phyloP scores from a whole-genome alignment of 2,888 invertebrate genomes.

The Chymomyza procnemis region DNA sequence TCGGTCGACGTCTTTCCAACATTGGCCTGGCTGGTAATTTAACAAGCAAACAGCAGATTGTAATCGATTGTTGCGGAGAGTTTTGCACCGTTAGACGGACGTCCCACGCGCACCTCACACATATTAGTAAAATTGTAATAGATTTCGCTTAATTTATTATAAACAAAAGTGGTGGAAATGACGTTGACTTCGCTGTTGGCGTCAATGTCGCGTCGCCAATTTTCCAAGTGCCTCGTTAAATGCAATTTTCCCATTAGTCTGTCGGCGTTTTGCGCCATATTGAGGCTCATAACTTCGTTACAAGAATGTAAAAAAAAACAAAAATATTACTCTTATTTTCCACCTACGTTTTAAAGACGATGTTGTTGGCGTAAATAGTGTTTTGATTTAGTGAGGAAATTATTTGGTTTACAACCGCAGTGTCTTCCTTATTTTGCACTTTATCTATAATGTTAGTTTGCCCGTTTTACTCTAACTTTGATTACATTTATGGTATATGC shows the following conservation, averaged over 20 bases:
- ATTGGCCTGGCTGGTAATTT: slow-evolving; percentile 53
- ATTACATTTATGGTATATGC: too few species aligned
- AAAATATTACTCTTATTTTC: neutral
- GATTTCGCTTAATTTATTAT: slow-evolving; percentile 67
- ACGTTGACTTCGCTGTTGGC: neutral
- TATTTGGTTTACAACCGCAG: neutral
- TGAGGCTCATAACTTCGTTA: slow-evolving; percentile 18
- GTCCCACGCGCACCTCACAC: slow-evolving; percentile 53
- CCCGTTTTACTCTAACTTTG: too few species aligned
- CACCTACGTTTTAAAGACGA: slow-evolving; percentile 1
- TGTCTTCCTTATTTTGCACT: neutral
- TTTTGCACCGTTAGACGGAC: slow-evolving; percentile 41
- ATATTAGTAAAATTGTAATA: slow-evolving; percentile 68
- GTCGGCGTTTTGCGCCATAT: slow-evolving; percentile 36
- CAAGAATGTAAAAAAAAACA: neutral
- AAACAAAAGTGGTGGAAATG: slow-evolving; percentile 22
- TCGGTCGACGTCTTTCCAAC: neutral
- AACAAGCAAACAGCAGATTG: slow-evolving; percentile 73
- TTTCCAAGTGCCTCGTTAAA: slow-evolving; percentile 22
- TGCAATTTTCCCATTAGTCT: slow-evolving; percentile 53
- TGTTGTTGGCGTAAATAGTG: slow-evolving; percentile 22
- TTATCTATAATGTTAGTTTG: neutral
- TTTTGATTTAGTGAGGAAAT: slow-evolving; percentile 1
- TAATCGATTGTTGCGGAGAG: slow-evolving; percentile 57
- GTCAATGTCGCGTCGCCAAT: neutral